Evolutionary conservation across 2,888 invertebrate genomes (phyloP), one percentile per base, ranked within the genome.

Genomic region (Platycheirus rosarum): DNA sequence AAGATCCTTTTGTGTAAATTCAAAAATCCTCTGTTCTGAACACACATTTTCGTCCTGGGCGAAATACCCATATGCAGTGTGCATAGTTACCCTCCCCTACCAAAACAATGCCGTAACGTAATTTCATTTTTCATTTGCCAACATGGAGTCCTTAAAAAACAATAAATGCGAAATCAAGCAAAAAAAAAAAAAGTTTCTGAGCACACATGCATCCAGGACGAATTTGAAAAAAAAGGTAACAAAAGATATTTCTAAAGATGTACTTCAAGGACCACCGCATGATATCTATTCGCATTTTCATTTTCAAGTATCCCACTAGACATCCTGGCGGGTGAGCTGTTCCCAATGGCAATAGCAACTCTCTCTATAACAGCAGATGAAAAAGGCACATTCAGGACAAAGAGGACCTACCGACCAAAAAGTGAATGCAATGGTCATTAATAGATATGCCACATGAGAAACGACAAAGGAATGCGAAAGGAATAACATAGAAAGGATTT

Each of bases 231-330:
- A 29, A 51, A 60, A n/a, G 40, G 23, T 48, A 63, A 80, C 71
- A 82, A 82, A 66, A 40, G 76, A 48, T 14, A n/a, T 71, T 57
- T 46, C 20, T 48, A 46, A 77, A 73, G 65, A 70, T 71, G 32
- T 65, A 48, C 62, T 68, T 63, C 48, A 79, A 80, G 76, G 65
- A 23, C 60, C 80, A 55, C 77, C 70, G 62, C 76, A 51, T 76
- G 78, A 73, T 71, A 73, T 65, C 73, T 78, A 62, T 73, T 66
- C 66, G 66, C 32, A 62, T 35, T 62, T 68, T 74, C 32, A 62
- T 35, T 62, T 68, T 74, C 51, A 62, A 82, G 80, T 82, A 55
- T 60, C 42, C 44, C 48, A 82, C 76, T 71, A 82, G 80, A 82
- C 80, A 71, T 77, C 71, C 70, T 77, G 80, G 77, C 79, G 79